Conservation (phyloP, 2,888 invertebrate genomes). For the Drosophila nigricruria region DNA sequence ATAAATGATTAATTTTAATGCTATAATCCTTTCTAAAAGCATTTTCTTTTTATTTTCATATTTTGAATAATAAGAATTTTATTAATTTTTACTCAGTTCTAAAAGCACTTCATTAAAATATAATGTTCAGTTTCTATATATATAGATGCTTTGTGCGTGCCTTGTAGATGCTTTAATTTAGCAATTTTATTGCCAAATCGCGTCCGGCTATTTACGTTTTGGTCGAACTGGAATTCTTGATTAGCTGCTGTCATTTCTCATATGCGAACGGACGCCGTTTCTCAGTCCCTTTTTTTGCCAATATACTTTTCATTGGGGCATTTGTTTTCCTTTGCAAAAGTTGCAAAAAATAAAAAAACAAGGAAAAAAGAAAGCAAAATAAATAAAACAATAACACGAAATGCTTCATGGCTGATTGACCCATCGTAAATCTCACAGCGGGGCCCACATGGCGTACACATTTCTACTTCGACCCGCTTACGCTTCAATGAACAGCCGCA, state of each 20-base stretch:
- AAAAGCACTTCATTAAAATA: neutral
- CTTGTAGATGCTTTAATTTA: neutral
- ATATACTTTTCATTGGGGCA: conserved; percentile 3
- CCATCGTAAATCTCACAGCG: conserved; percentile 74
- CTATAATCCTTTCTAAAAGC: neutral
- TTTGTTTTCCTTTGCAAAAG: conserved; percentile 31
- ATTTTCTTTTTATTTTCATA: neutral
- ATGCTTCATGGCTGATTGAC: conserved; percentile 67
- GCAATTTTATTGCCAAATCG: conserved; percentile 19
- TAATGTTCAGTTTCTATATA: no score
- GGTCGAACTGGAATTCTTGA: conserved; percentile 53
- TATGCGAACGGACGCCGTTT: conserved; percentile 30
- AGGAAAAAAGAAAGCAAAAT: conserved; percentile 13
- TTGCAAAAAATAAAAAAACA: conserved; percentile 22
- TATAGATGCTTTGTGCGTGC: neutral
- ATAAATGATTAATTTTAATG: neutral
- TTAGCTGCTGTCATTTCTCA: conserved; percentile 68
- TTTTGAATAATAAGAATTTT: neutral
- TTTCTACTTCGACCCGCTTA: conserved; percentile 27
- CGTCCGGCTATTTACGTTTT: conserved; percentile 15
- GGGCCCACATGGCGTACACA: conserved; percentile 57
- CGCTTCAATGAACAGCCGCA: conserved; percentile 38
- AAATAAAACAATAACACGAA: conserved; percentile 68
- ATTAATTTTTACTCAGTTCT: neutral
- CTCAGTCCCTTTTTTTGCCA: neutral